Base-by-base conservation (phyloP, 2,888 invertebrate species). In the Netelia virgata region DNA sequence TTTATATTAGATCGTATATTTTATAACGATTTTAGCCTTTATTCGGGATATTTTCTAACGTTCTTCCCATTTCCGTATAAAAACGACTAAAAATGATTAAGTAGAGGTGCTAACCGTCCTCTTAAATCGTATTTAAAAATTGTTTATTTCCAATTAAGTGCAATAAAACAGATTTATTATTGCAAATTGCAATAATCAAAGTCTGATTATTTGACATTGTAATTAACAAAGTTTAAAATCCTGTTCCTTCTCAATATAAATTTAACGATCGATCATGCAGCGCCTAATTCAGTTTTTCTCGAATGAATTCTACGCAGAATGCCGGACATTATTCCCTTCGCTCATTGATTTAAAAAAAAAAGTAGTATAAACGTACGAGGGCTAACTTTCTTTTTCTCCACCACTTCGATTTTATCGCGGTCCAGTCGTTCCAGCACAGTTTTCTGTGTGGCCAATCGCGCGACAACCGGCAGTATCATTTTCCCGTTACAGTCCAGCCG, bases 391-490 rank as follows among this genome's bases (percentile, higher is more conserved):
- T 69, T 28, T 68, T 18, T 23, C 66, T 20, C 50, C 8, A 11
- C 8, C n/a, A 6, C 47, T 8, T 28, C 59, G 74, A 74, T 75
- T 83, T 74, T 70, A 53, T 69, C 70, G n/a, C 64, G 28, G 47
- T 70, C 55, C 43, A 23, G 75, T 75, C 69, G 47, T 73, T 78
- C 18, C 28, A 16, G 23, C 11, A 16, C 53, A 9, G 43, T 75
- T 28, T 63, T 50, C 50, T 55, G 55, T 64, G 14, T 66, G n/a
- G n/a, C 59, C 77, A 41, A 82, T 82, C 82, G 50, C 2, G 23
- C 76, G 66, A 80, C 73, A 59, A 23, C 69, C 16, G 20, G 50
- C 63, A 57, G 69, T 81, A 84, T 73, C 57, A 64, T 84, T 84
- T 84, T 70, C 61, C 69, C 81, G 69, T 75, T 69, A 64, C 28